Conservation (phyloP, 2,113 vertebrate genomes). For the Mastomys coucha region DNA sequence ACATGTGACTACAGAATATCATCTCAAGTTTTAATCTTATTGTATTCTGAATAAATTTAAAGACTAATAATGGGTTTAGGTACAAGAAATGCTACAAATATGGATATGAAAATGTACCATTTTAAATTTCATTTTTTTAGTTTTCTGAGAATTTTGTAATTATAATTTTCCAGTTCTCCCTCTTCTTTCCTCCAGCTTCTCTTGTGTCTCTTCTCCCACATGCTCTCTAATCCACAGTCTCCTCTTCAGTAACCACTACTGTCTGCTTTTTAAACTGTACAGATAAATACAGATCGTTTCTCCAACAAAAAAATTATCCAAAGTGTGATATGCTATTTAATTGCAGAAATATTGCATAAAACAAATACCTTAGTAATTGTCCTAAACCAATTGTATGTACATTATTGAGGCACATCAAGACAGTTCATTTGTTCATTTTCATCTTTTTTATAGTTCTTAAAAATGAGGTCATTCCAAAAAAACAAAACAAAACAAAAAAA, state of each 20-base stretch:
- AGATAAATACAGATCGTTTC: not conserved
- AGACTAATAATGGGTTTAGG: not conserved
- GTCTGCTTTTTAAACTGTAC: not conserved
- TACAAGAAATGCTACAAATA: not conserved
- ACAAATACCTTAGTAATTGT: not conserved
- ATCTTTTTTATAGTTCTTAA: not conserved
- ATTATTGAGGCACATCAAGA: not conserved
- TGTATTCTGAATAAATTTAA: slow-evolving; percentile 6
- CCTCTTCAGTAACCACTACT: not conserved
- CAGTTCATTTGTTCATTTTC: not conserved
- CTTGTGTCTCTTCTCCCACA: not conserved
- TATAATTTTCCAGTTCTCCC: not conserved
- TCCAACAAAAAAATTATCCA: not conserved
- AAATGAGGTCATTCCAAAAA: not conserved
- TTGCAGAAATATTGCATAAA: not conserved
- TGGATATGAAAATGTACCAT: not conserved
- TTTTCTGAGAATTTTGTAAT: not conserved
- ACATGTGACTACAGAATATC: not conserved
- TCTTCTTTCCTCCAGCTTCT: not conserved
- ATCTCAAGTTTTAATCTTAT: slow-evolving; percentile 32
- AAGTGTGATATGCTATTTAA: not conserved
- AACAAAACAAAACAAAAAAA: not conserved
- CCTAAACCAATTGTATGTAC: no score
- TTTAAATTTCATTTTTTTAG: not conserved
- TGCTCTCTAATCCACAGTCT: not conserved